Evolutionary conservation across 2,113 vertebrate genomes (phyloP).

Genomic region (Callorhinus ursinus): DNA sequence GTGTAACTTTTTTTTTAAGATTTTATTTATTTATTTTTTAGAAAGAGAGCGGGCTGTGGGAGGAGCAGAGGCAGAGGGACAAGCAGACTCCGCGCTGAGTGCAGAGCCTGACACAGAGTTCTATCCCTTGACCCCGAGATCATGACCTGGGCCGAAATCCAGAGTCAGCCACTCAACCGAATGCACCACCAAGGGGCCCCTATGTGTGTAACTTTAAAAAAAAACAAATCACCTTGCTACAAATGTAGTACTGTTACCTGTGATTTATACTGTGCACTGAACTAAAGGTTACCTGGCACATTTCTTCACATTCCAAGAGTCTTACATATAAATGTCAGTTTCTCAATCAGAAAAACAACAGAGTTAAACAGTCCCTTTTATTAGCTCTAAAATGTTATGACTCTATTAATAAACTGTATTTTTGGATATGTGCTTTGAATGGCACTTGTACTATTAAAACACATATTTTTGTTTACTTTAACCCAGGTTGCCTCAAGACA

Average conservation of each 20-base stretch:
- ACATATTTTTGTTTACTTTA: neutral
- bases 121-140: neutral
- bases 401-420: neutral
- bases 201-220: neutral
- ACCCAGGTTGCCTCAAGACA: neutral
- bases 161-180: neutral
- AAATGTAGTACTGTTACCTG: neutral
- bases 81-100: neutral
- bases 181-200: neutral
- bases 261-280: neutral
- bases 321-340: neutral
- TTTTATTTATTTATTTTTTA: neutral
- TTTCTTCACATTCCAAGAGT: neutral
- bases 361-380: neutral
- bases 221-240: neutral
- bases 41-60: neutral
- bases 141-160: neutral
- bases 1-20: neutral
- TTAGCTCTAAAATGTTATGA: neutral
- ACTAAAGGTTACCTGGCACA: neutral
- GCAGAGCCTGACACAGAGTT: neutral
- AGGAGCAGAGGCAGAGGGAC: neutral
- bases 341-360: neutral
- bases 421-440: neutral
- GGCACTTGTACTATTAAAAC: neutral